Evolutionary conservation across 2,888 invertebrate genomes (phyloP), one percentile per base, ranked within the genome.

Genomic region (Rhabditophanes sp.): DNA sequence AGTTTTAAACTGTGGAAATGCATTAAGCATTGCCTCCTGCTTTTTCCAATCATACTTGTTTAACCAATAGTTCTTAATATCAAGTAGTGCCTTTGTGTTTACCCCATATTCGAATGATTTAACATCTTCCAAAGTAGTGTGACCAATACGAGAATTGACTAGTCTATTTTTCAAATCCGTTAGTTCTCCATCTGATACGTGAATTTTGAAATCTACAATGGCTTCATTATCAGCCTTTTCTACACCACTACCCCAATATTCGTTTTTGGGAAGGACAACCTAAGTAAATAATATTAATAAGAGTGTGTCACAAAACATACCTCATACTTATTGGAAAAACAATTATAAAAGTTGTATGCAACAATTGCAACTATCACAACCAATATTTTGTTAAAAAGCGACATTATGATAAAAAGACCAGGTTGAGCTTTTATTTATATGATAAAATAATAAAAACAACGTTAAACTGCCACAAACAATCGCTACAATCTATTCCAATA

Each of bases 21-120:
- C 69, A 57, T 82, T 82, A 7, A 83, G 66, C 35, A 72, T 72
- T 3, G 67, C 59, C 58, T 80, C 76, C 7, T 79, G 71, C 31
- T 76, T 73, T 18, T 66, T 65, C 78, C 79, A 80, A 51, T 80
- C 73, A 64, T 80, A 84, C 22, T 75, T 75, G 8, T 73, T 73
- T 23, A 45, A 44, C 88, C 88, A 88, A 65, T 79, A 79, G 26
- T 78, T 73, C 1, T 80, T 65, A 5, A 84, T 70, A 24, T 46
- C 72, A 8, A 73, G 69, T 3, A 47, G 25, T 4, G 30, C 33
- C 23, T 75, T 71, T 0, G 77, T 68, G 56, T 81, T 79, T 62
- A 84, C 77, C 2, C 87, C 87, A 56, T 83, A 83, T 38, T 76
- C 73, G 66, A 82, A 84, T 4, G 74, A 38, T 21, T 44, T 75